Base-by-base conservation (phyloP, 2,888 invertebrate genomes). In the Nomada fabriciana region DNA sequence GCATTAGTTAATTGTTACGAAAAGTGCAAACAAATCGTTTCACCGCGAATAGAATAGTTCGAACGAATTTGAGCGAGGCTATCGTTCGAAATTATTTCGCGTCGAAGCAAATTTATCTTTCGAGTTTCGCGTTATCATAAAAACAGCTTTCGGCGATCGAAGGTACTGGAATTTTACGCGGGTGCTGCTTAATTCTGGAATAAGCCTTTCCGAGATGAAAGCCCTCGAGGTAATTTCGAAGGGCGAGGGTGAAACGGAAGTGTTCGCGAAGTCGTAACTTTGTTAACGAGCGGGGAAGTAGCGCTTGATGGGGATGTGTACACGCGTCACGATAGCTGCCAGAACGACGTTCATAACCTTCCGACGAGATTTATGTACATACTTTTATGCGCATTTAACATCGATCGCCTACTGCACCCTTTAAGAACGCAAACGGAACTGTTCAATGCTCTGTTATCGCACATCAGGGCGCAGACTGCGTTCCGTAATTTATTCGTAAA, bases 251-350 rank as follows among this genome's bases (percentile, higher is more conserved):
- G 70, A 74, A 80, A 71, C 67, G 82, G 55, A 74, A 77, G 63
- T 74, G 67, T 74, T 77, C 73, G 36, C 67, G 67, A 73, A 73
- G 59, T 59, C 61, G 57, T 83, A 77, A 83, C 61, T 69, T 63
- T 20, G 61, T 77, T 83, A 83, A 83, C 82, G 75, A 83, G 78
- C 71, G 65, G 72, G 83, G 50, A 72, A 71, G 53, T 69, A 69
- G n/a, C 57, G n/a, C 43, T 69, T 69, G 18, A 47, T 25, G 25
- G 25, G 43, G 42, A 69, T 57, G 43, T 57, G 43, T 43, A n/a
- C 57, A 47, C 10, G 25, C n/a, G 57, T 43, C 18, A 1, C 11
- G 42, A 43, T 67, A 67, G 53, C 36, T 36, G 3, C 20, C 53
- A 18, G 53, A 20, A 64, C 18, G 23, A 15, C 11, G 25, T 57